phyloP scores from a whole-genome alignment of 2,888 invertebrate species.

The Metalampra italica region DNA sequence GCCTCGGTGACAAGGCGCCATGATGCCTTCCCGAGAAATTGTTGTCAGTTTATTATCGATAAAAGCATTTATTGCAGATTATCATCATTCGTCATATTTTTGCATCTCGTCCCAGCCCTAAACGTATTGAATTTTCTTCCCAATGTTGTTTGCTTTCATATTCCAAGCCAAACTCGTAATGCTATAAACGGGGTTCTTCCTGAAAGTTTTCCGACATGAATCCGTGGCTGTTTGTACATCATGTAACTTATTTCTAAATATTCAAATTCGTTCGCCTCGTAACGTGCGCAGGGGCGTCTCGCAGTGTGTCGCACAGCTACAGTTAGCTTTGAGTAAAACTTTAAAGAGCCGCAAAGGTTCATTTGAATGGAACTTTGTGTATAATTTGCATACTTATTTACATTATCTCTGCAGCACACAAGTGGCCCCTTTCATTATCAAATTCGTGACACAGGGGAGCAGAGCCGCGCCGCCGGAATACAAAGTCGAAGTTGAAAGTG shows the following conservation, averaged over 20 bases:
- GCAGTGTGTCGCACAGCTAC: constrained; percentile 35
- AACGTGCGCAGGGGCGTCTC: constrained; percentile 29
- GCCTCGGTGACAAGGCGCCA: neutral
- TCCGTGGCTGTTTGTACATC: constrained; percentile 52
- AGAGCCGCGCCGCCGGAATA: constrained; percentile 54
- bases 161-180: constrained; percentile 27
- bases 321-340: constrained; percentile 63
- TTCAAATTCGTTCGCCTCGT: constrained; percentile 38
- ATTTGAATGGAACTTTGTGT: constrained; percentile 72
- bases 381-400: constrained; percentile 78
- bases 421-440: constrained; percentile 76
- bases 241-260: constrained; percentile 54
- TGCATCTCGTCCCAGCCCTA: too few species aligned
- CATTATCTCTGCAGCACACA: constrained; percentile 77
- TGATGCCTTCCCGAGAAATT: neutral
- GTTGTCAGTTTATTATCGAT: neutral
- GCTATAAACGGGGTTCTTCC: constrained; percentile 47
- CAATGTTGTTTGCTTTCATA: constrained; percentile 2
- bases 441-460: constrained; percentile 67
- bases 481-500: constrained; percentile 64
- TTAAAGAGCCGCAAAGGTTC: constrained; percentile 71
- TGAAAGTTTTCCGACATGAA: constrained; percentile 48
- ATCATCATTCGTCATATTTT: neutral
- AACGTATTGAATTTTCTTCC: neutral
- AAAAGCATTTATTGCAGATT: neutral